These are phyloP conservation scores for Hoplostethus mediterraneus DNA, from an alignment of 2,797 vertebrate genomes.

Conservation along the genomic window DNA sequence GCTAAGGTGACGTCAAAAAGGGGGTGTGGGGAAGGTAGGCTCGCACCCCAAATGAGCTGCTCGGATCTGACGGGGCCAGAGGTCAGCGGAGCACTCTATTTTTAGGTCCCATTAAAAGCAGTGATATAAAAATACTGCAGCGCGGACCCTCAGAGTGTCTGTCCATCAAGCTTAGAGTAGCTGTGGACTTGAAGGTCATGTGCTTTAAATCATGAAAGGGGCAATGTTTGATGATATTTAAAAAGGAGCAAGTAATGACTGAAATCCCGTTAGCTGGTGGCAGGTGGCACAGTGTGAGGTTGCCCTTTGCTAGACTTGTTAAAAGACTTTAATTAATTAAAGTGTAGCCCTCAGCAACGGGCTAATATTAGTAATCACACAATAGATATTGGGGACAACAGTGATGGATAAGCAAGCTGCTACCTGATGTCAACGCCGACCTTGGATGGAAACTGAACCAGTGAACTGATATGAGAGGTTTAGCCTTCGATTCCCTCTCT, in stretches of 20 bases:
- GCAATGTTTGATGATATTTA: conserved; percentile 75
- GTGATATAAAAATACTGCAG: conserved; percentile 70
- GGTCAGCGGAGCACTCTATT: conserved; percentile 79
- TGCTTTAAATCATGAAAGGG: conserved; percentile 73
- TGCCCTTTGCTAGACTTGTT: conserved; percentile 65
- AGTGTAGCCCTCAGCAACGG: conserved; percentile 38
- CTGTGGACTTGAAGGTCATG: conserved; percentile 72
- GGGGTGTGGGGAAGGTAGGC: conserved; percentile 30
- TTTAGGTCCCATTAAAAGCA: conserved; percentile 78
- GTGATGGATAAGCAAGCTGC: conserved; percentile 1
- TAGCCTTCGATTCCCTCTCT: not conserved
- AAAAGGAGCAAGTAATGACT: conserved; percentile 79
- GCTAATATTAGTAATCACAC: conserved; percentile 49
- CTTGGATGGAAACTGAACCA: not conserved
- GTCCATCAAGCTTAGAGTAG: conserved; percentile 72
- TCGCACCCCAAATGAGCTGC: conserved; percentile 50
- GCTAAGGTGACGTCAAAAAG: conserved; percentile 71
- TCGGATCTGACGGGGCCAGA: conserved; percentile 35
- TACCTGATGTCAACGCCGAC: conserved; percentile 15
- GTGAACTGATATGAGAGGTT: not conserved
- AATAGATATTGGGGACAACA: conserved; percentile 19
- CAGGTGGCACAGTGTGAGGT: conserved; percentile 71
- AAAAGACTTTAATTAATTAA: conserved; percentile 60
- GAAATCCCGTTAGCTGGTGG: conserved; percentile 76
- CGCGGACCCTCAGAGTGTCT: conserved; percentile 52